Percentiles rank a stretch among this genome's conserved stretches.
phyloP scores from a whole-genome alignment of 2,113 vertebrate genomes.

The Conger conger region DNA sequence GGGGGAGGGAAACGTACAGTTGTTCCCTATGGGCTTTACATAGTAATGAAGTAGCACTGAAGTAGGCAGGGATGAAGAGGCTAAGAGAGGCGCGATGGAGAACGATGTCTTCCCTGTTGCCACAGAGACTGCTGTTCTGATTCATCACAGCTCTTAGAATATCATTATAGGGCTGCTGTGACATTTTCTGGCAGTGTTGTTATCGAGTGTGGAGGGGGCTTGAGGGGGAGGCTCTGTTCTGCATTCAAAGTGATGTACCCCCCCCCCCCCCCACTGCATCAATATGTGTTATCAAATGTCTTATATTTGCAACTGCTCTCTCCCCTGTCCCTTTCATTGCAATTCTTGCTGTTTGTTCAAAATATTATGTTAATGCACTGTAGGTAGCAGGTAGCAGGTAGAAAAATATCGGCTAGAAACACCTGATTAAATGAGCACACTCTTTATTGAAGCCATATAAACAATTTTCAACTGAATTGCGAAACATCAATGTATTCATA shows the following conservation, averaged over 20 bases:
- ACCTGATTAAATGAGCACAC: no score
- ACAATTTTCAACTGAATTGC: no score
- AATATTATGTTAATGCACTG: background rate
- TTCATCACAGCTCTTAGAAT: slow-evolving; percentile 1
- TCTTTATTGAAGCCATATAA: no score
- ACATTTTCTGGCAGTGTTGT: background rate
- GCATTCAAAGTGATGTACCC: background rate
- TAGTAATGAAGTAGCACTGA: background rate
- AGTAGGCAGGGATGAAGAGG: background rate
- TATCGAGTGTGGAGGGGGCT: background rate
- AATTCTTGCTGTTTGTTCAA: background rate
- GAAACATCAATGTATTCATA: no score
- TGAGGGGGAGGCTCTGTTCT: background rate
- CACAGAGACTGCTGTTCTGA: background rate
- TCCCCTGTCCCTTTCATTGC: no score
- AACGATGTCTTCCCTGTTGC: background rate
- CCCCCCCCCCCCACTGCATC: background rate
- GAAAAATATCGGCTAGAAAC: no score
- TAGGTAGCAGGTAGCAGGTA: background rate
- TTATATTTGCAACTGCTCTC: no score
- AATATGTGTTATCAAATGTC: background rate
- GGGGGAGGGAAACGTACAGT: background rate
- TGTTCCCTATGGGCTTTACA: background rate
- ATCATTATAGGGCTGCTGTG: background rate
- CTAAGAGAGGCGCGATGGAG: background rate